Percentiles rank a stretch among this genome's conserved stretches.
Evolutionary conservation across 2,888 invertebrate species (phyloP).

Genomic region (Aleiodes alternator): DNA sequence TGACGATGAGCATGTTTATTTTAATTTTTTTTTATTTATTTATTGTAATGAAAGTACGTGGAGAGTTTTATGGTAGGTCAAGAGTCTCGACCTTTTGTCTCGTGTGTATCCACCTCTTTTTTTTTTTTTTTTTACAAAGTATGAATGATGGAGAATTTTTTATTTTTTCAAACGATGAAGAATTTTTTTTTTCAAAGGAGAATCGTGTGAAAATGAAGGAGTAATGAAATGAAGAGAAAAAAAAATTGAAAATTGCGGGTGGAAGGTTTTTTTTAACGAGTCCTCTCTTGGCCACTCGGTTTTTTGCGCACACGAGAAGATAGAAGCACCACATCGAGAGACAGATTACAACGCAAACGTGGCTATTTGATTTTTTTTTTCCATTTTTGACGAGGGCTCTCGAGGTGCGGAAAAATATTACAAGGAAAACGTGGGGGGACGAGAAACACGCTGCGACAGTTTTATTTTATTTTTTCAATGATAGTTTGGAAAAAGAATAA

Average conservation of each 20-base stretch:
- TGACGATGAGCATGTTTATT: constrained; percentile 26
- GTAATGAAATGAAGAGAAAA: not conserved
- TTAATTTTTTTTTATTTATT: not conserved
- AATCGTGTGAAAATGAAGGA: constrained; percentile 1
- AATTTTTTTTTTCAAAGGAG: no score
- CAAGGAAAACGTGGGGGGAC: not conserved
- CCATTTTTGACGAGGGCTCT: constrained; percentile 32
- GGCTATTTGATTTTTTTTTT: not conserved
- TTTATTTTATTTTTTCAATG: constrained; percentile 29
- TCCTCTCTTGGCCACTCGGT: constrained; percentile 13
- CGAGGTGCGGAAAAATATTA: constrained; percentile 30
- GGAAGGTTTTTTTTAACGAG: constrained; percentile 11
- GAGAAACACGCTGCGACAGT: constrained; percentile 38
- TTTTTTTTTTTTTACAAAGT: no score
- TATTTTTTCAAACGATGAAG: no score
- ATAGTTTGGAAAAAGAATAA: constrained; percentile 16
- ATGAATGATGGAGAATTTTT: not conserved
- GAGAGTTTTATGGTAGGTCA: not conserved
- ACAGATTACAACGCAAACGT: constrained; percentile 35
- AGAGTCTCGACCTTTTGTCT: constrained; percentile 5
- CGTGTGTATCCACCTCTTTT: constrained; percentile 3
- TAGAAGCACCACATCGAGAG: constrained; percentile 26
- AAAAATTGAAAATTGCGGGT: not conserved
- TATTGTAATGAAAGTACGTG: constrained; percentile 8
- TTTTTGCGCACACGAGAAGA: constrained; percentile 34